phyloP scores from a whole-genome alignment of 1,140 invertebrate genomes.

The Araneus ventricosus region DNA sequence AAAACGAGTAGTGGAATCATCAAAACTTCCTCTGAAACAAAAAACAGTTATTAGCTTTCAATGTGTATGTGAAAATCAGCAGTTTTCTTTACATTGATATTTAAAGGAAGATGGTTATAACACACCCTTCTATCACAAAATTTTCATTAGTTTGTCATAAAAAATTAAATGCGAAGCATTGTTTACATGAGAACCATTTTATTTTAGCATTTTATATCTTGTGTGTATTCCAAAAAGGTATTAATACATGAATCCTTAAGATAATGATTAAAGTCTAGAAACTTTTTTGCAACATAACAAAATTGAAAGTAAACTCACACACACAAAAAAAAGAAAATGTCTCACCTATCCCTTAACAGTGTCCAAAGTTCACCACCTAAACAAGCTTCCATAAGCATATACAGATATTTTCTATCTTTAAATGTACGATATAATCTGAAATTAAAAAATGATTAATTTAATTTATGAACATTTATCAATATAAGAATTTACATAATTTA shows the following conservation, averaged over 20 bases:
- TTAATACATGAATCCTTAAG: not conserved
- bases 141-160: too few relatives aligned
- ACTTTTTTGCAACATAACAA: not conserved
- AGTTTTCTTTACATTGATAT: not conserved
- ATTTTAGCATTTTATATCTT: too few relatives aligned
- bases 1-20: constrained; percentile 91
- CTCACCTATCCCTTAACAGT: constrained; percentile 85
- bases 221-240: not conserved
- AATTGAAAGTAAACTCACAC: not conserved
- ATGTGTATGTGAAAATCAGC: not conserved
- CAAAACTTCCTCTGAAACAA: constrained; percentile 85
- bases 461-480: not conserved
- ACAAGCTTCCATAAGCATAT: constrained; percentile 97
- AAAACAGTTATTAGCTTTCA: not conserved
- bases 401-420: constrained; percentile 96
- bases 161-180: too few relatives aligned
- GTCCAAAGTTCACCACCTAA: constrained; percentile 98
- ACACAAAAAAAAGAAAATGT: not conserved
- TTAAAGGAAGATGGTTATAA: not conserved
- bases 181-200: too few relatives aligned
- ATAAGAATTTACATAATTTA: not conserved
- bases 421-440: constrained; percentile 91
- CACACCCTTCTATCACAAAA: too few relatives aligned
- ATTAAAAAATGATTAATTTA: not conserved
- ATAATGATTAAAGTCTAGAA: not conserved